These are phyloP conservation scores for Misgurnus anguillicaudatus DNA, from an alignment of 2,113 vertebrate species.

Conservation along the genomic window DNA sequence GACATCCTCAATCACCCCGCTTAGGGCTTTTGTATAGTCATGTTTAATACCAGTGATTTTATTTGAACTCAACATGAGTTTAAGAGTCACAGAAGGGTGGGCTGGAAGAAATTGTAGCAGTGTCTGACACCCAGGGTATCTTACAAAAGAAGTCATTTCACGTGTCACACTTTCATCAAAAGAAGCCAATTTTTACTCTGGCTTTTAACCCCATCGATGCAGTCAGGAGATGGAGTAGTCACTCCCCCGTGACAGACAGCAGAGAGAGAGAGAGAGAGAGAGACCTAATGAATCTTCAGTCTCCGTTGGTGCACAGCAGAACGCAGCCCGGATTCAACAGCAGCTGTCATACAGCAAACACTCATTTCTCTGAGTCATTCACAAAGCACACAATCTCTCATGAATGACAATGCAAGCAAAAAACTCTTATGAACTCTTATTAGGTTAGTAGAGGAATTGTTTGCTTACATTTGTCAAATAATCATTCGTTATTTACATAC, in stretches of 20 bases:
- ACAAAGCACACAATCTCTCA: slow-evolving; percentile 26
- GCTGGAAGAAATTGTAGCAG: not conserved
- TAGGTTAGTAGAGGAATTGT: too few relatives aligned
- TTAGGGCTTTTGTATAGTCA: not conserved
- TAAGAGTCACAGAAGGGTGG: slow-evolving; percentile 3
- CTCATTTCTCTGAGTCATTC: slow-evolving; percentile 24
- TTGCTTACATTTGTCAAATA: too few relatives aligned
- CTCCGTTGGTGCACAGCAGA: slow-evolving; percentile 30
- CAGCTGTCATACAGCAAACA: not conserved
- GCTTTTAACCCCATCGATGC: slow-evolving; percentile 3
- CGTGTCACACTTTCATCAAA: slow-evolving; percentile 47
- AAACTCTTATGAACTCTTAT: not conserved
- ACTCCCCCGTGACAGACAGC: slow-evolving; percentile 46
- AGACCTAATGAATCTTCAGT: slow-evolving; percentile 21
- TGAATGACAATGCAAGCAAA: not conserved
- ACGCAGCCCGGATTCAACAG: not conserved
- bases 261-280: slow-evolving; percentile 8
- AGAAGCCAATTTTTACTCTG: slow-evolving; percentile 32
- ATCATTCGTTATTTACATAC: too few relatives aligned
- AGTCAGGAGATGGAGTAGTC: slow-evolving; percentile 36
- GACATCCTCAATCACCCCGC: not conserved
- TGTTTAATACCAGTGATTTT: not conserved
- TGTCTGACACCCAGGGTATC: slow-evolving; percentile 15
- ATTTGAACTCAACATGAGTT: not conserved
- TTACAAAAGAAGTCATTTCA: slow-evolving; percentile 54